Evolutionary conservation across 2,113 vertebrate species (phyloP).

Genomic region (Thryonomys swinderianus): DNA sequence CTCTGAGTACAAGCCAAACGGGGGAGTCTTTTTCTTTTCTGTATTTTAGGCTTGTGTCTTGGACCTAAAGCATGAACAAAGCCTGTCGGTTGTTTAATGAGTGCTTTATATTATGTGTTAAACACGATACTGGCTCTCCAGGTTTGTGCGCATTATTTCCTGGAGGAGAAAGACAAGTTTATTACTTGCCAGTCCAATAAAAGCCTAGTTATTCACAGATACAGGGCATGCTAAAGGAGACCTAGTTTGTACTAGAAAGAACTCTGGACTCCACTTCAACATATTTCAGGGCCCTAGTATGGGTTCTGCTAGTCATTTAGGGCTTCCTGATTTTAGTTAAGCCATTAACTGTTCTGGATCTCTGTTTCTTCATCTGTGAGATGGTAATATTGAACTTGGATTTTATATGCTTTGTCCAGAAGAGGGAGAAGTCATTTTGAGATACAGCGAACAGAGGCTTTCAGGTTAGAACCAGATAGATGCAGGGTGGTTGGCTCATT

Average conservation of each 20-base stretch:
- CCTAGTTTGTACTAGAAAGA: background rate
- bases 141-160: background rate
- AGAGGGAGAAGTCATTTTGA: background rate
- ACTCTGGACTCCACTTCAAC: background rate
- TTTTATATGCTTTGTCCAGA: background rate
- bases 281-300: background rate
- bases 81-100: background rate
- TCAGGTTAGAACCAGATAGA: background rate
- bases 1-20: background rate
- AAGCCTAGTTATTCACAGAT: slow-evolving; percentile 25
- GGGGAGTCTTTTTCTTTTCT: background rate
- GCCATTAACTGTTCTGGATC: background rate
- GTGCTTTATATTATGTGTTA: background rate
- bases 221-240: background rate
- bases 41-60: background rate
- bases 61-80: background rate
- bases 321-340: background rate
- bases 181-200: slow-evolving; percentile 4
- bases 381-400: background rate
- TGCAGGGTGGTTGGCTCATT: background rate
- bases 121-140: background rate
- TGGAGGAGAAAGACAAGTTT: slow-evolving; percentile 20
- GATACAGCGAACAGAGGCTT: background rate
- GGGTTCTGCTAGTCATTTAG: background rate
- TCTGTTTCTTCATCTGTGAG: background rate